phyloP scores from a whole-genome alignment of 2,888 invertebrate genomes.

The Candidula unifasciata region DNA sequence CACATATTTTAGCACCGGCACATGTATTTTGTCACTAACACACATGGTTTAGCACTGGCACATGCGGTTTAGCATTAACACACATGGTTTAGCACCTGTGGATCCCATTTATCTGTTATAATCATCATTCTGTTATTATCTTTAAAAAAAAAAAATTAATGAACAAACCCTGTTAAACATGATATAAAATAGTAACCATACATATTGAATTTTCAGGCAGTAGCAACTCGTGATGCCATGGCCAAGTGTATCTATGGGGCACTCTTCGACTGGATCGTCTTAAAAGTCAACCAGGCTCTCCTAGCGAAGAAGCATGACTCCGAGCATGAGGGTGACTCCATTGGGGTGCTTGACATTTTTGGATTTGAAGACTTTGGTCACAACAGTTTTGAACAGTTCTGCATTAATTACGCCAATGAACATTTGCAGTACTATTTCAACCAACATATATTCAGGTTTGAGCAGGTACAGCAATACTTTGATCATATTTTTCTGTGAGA shows the following conservation, averaged over 20 bases:
- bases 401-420: slow-evolving; percentile 98
- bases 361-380: slow-evolving; percentile 95
- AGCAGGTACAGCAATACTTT: slow-evolving; percentile 79
- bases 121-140: too few relatives aligned
- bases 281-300: slow-evolving; percentile 95
- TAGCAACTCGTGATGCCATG: slow-evolving; percentile 88
- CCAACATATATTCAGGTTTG: slow-evolving; percentile 98
- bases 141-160: too few relatives aligned
- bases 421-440: slow-evolving; percentile 98
- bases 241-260: slow-evolving; percentile 97
- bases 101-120: too few relatives aligned
- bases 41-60: too few relatives aligned
- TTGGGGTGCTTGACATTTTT: slow-evolving; percentile 96
- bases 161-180: too few relatives aligned
- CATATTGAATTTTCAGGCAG: slow-evolving; percentile 64
- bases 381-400: slow-evolving; percentile 94
- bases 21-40: too few relatives aligned
- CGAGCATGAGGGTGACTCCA: slow-evolving; percentile 94
- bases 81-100: too few relatives aligned
- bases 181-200: background rate
- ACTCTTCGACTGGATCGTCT: slow-evolving; percentile 97
- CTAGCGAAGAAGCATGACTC: slow-evolving; percentile 89
- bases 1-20: too few relatives aligned
- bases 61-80: too few relatives aligned
- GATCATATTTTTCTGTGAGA: background rate